phyloP scores from a whole-genome alignment of 2,113 vertebrate species.

The Amphilophus citrinellus region DNA sequence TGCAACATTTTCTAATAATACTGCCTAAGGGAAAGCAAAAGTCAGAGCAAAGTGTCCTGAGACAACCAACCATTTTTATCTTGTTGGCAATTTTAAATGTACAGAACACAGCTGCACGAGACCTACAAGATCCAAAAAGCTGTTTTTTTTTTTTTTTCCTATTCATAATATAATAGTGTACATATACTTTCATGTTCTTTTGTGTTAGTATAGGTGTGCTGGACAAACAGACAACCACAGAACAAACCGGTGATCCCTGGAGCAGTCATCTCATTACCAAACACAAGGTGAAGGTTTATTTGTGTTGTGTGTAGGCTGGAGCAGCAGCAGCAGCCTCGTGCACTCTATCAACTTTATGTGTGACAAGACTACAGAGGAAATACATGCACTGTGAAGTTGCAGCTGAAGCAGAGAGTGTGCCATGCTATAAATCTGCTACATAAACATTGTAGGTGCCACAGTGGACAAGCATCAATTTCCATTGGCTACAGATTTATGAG shows the following conservation, averaged over 20 bases:
- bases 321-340: not conserved
- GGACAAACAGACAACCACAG: constrained; percentile 10
- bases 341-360: constrained; percentile 40
- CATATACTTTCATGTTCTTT: not conserved
- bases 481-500: constrained; percentile 51
- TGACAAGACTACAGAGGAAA: constrained; percentile 21
- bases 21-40: too few relatives aligned
- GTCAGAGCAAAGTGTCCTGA: not conserved
- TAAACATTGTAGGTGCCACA: constrained; percentile 27
- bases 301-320: constrained; percentile 19
- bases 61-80: not conserved
- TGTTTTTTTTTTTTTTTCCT: not conserved
- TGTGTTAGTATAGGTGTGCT: not conserved
- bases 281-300: constrained; percentile 25
- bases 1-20: too few relatives aligned
- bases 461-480: constrained; percentile 25
- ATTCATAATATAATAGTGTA: not conserved
- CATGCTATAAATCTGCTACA: constrained; percentile 37
- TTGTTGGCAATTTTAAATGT: not conserved
- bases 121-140: not conserved
- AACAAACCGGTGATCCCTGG: constrained; percentile 38
- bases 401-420: constrained; percentile 12
- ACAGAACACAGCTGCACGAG: not conserved
- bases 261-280: constrained; percentile 19
- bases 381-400: not conserved